Conservation (phyloP, 2,888 invertebrate genomes). For the Plebejus anna region DNA sequence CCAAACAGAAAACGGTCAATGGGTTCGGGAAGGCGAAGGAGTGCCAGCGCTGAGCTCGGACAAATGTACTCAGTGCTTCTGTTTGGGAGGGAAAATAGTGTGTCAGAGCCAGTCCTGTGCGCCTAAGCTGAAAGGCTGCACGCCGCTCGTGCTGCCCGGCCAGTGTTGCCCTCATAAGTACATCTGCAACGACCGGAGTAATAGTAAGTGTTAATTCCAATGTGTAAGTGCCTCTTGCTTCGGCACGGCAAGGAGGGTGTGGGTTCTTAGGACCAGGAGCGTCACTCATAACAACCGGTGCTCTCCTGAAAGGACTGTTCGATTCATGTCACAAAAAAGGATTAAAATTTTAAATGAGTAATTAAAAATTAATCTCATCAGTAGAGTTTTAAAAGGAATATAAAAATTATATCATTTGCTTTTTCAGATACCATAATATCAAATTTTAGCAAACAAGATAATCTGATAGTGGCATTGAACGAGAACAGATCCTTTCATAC, state of each 20-base stretch:
- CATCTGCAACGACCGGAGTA: slow-evolving; percentile 80
- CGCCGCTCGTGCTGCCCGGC: slow-evolving; percentile 85
- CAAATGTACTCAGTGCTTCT: slow-evolving; percentile 89
- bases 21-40: slow-evolving; percentile 86
- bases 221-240: too few species aligned
- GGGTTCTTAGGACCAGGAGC: too few species aligned
- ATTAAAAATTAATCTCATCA: neutral
- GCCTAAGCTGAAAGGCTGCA: slow-evolving; percentile 86
- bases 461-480: slow-evolving; percentile 46
- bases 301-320: too few species aligned
- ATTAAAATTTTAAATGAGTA: neutral
- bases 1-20: slow-evolving; percentile 73
- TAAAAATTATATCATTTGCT: neutral
- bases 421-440: slow-evolving; percentile 35
- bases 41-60: slow-evolving; percentile 74
- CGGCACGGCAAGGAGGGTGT: too few species aligned
- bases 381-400: neutral
- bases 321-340: neutral
- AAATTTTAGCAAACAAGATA: slow-evolving; percentile 38
- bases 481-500: slow-evolving; percentile 56
- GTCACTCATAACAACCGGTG: too few species aligned
- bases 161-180: slow-evolving; percentile 93
- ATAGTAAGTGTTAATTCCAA: slow-evolving; percentile 31
- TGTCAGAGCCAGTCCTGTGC: slow-evolving; percentile 89
- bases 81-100: slow-evolving; percentile 84